Conservation (phyloP, 2,888 invertebrate species). For the Notocelia uddmanniana region DNA sequence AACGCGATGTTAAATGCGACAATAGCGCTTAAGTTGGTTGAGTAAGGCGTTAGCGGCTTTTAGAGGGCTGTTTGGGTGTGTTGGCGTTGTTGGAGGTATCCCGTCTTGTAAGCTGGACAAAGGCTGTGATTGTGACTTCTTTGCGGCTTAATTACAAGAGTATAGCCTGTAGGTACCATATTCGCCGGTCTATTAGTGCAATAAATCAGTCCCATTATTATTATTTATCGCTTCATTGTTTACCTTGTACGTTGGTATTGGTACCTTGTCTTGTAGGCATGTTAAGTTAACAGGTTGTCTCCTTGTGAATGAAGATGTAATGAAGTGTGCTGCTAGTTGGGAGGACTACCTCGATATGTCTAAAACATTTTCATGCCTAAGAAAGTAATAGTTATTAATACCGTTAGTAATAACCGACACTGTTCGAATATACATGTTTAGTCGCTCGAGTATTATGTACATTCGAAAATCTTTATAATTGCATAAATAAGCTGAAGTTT, state of each 20-base stretch:
- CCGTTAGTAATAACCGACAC: too few species aligned
- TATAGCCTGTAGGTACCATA: constrained; percentile 55
- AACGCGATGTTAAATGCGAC: constrained; percentile 13
- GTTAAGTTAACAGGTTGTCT: constrained; percentile 13
- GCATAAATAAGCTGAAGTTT: too few species aligned
- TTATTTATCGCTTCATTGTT: constrained; percentile 55
- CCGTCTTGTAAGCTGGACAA: constrained; percentile 64
- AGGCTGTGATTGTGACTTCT: constrained; percentile 64
- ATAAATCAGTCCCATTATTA: constrained; percentile 39
- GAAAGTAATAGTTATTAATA: too few species aligned
- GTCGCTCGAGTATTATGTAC: too few species aligned
- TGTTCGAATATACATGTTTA: too few species aligned
- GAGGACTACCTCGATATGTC: too few species aligned
- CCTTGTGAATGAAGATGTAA: constrained; percentile 24
- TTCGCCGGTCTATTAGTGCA: constrained; percentile 33
- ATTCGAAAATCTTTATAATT: too few species aligned
- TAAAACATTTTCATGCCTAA: too few species aligned
- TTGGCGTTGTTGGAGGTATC: constrained; percentile 56
- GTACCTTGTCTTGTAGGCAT: background rate
- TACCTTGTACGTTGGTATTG: constrained; percentile 27
- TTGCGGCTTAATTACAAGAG: constrained; percentile 71
- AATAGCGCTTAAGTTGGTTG: constrained; percentile 43
- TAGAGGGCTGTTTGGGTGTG: constrained; percentile 34
- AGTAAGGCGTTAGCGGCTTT: constrained; percentile 48
- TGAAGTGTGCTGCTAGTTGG: background rate